A percentile compares a stretch with the other conserved stretches of the same genome.
These are phyloP conservation scores for Hydrozoanthus tunicans DNA, from an alignment of 64 coral and sea anemone genomes.

Conservation along the genomic window DNA sequence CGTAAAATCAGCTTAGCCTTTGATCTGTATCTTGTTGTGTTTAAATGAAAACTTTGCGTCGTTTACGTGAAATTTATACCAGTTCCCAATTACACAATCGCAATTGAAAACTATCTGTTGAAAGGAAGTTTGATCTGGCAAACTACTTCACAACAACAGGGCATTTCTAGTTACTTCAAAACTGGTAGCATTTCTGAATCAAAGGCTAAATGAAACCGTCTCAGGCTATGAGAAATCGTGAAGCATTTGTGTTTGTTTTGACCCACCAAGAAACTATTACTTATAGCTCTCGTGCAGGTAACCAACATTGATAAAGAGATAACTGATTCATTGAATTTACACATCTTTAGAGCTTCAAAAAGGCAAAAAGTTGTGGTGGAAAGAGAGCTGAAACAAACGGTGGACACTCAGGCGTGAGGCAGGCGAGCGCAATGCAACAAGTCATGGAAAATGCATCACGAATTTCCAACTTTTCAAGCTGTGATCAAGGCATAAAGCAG, in stretches of 20 bases:
- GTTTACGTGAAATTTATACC: constrained; percentile 7
- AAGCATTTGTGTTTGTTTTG: background rate
- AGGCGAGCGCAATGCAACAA: background rate
- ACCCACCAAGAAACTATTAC: background rate
- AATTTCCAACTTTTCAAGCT: background rate
- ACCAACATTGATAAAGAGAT: background rate
- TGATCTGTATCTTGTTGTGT: constrained; percentile 27
- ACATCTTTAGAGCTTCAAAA: background rate
- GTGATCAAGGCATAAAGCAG: background rate
- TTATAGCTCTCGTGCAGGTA: background rate
- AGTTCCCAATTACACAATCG: background rate
- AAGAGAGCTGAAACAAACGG: background rate
- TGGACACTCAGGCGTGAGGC: background rate
- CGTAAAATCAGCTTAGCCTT: constrained; percentile 6
- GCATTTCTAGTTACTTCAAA: background rate
- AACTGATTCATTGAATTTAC: background rate
- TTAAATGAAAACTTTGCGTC: background rate
- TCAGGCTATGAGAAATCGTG: background rate
- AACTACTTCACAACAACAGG: background rate
- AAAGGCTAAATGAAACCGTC: background rate
- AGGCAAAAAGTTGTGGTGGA: background rate
- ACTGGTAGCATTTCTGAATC: background rate
- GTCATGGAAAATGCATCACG: constrained; percentile 28
- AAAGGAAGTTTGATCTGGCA: background rate
- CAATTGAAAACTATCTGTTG: background rate